Conservation (phyloP, 1,140 invertebrate genomes). For the Pogonomyrmex barbatus region DNA sequence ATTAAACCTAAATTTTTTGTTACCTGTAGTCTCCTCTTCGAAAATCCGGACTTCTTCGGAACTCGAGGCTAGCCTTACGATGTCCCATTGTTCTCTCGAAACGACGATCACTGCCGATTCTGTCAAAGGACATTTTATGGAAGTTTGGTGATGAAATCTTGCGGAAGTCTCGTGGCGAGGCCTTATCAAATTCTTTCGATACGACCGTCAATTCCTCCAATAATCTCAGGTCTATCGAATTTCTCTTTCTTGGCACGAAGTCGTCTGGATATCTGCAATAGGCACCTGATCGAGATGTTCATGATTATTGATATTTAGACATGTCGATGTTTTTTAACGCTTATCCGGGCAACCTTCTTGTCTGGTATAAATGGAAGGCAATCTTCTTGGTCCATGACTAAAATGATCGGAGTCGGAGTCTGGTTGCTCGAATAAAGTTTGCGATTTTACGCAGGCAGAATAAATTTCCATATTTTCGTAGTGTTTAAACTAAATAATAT, state of each 20-base stretch:
- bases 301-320: constrained; percentile 35
- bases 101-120: constrained; percentile 81
- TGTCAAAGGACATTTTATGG: constrained; percentile 85
- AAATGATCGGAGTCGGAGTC: neutral
- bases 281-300: constrained; percentile 72
- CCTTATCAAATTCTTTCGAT: constrained; percentile 76
- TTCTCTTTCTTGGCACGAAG: constrained; percentile 83
- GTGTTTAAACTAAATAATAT: neutral
- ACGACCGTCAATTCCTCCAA: constrained; percentile 80
- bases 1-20: constrained; percentile 41
- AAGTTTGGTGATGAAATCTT: constrained; percentile 82
- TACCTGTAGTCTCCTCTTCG: constrained; percentile 83
- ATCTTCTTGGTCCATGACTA: constrained; percentile 5
- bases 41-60: constrained; percentile 83
- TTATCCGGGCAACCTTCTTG: constrained; percentile 2
- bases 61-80: constrained; percentile 84
- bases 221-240: constrained; percentile 83
- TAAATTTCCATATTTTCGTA: neutral
- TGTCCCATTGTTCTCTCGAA: constrained; percentile 78
- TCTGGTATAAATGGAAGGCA: neutral
- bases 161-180: constrained; percentile 81
- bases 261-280: constrained; percentile 83
- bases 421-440: constrained; percentile 8
- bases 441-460: neutral
- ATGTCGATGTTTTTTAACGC: neutral